Percentiles rank a stretch among this genome's conserved stretches.
These are phyloP conservation scores for Heliconius charithonia DNA, from an alignment of 2,888 invertebrate species.

Conservation along the genomic window DNA sequence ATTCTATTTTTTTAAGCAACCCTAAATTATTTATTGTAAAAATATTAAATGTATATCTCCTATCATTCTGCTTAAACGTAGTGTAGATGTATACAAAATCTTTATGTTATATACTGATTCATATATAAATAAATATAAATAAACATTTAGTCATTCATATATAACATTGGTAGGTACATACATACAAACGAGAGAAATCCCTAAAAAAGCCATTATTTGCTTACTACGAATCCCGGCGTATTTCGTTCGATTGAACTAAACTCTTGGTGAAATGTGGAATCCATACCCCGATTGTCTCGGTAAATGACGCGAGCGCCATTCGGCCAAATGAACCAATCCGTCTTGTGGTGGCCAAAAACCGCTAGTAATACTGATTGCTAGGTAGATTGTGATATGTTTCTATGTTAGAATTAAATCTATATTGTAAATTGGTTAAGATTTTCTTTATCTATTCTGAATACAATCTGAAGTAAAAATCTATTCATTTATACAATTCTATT, in stretches of 20 bases:
- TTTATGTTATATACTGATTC: not conserved
- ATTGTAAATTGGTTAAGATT: not conserved
- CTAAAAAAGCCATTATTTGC: constrained; percentile 6
- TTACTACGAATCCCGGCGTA: not conserved
- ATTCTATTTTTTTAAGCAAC: no score
- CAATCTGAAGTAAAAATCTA: no score
- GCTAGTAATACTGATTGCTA: constrained; percentile 26
- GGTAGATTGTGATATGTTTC: constrained; percentile 10
- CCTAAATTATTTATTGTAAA: no score
- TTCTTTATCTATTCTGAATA: not conserved
- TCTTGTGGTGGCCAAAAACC: constrained; percentile 35
- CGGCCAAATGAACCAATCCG: constrained; percentile 42
- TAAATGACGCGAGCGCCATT: constrained; percentile 40
- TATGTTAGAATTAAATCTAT: not conserved
- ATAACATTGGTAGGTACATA: not conserved
- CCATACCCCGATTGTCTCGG: constrained; percentile 39
- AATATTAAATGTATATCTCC: no score
- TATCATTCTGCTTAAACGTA: no score
- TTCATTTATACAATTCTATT: no score
- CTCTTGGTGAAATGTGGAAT: constrained; percentile 19
- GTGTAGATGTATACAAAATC: no score
- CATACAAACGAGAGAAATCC: not conserved
- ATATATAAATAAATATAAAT: not conserved
- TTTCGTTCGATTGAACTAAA: constrained; percentile 24
- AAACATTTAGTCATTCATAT: not conserved